A percentile compares a stretch with the other conserved stretches of the same genome.
phyloP scores from a whole-genome alignment of 1,140 invertebrate genomes.

The Listronotus bonariensis region DNA sequence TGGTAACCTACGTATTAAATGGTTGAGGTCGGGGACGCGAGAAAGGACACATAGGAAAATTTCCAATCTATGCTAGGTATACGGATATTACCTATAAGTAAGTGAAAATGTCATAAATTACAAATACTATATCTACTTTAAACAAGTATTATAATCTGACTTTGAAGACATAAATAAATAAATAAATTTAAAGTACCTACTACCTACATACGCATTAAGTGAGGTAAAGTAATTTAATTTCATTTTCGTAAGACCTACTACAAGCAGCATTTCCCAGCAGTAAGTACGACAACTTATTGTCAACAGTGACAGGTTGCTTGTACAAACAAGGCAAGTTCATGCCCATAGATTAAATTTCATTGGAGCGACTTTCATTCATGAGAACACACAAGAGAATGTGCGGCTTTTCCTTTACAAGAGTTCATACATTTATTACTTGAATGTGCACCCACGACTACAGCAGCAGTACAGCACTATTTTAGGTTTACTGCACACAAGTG shows the following conservation, averaged over 20 bases:
- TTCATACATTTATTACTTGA: slow-evolving; percentile 1
- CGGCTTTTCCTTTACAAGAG: slow-evolving; percentile 9
- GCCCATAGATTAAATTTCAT: not conserved
- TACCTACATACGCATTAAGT: no score
- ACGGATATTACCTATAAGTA: no score
- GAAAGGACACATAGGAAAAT: no score
- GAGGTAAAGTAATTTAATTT: not conserved
- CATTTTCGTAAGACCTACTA: not conserved
- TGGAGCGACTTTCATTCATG: slow-evolving; percentile 8
- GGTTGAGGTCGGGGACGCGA: no score
- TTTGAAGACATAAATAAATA: no score
- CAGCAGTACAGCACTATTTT: not conserved
- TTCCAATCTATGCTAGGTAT: no score
- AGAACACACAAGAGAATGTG: slow-evolving; percentile 4
- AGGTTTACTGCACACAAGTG: no score
- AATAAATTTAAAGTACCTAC: no score
- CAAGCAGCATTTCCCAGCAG: not conserved
- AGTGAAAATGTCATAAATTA: no score
- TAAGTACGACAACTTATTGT: slow-evolving; percentile 7
- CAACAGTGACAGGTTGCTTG: slow-evolving; percentile 1
- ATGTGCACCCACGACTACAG: slow-evolving; percentile 2
- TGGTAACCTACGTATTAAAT: no score
- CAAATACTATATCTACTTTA: no score
- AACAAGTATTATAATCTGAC: no score
- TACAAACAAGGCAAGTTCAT: slow-evolving; percentile 7